A percentile compares a stretch with the other conserved stretches of the same genome.
phyloP scores from a whole-genome alignment of 2,797 vertebrate species.

The Notolepis coatsorum region DNA sequence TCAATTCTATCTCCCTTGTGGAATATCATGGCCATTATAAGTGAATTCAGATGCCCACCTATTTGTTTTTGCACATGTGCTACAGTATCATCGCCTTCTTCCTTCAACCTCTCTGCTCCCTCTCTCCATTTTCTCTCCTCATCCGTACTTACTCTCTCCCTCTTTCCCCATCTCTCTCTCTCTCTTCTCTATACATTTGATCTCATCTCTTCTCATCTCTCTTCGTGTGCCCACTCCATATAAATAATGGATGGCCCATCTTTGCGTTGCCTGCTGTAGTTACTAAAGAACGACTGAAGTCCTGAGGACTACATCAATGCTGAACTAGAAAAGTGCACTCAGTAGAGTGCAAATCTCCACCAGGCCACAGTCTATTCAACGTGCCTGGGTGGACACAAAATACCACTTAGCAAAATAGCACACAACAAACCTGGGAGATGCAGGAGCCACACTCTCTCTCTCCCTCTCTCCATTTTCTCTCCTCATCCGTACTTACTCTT shows the following conservation, averaged over 20 bases:
- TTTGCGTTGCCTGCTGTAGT: slow-evolving; percentile 65
- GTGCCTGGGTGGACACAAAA: no score
- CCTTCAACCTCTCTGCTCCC: slow-evolving; percentile 11
- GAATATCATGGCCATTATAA: slow-evolving; percentile 21
- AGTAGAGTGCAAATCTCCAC: slow-evolving; percentile 31
- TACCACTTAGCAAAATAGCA: no score
- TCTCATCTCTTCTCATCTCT: slow-evolving; percentile 44
- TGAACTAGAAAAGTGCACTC: slow-evolving; percentile 48
- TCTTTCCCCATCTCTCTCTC: slow-evolving; percentile 20
- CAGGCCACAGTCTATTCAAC: no score
- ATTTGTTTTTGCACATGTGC: slow-evolving; percentile 32
- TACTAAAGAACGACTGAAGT: slow-evolving; percentile 69
- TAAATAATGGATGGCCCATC: slow-evolving; percentile 75
- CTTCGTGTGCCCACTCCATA: slow-evolving; percentile 51
- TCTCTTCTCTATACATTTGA: slow-evolving; percentile 32
- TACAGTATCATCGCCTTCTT: slow-evolving; percentile 13
- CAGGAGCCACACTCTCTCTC: no score
- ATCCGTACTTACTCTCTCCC: slow-evolving; percentile 3
- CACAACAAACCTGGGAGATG: no score
- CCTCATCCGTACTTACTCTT: no score
- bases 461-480: no score
- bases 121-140: slow-evolving; percentile 20
- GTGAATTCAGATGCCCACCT: slow-evolving; percentile 30
- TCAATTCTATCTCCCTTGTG: slow-evolving; percentile 2
- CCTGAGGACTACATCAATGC: slow-evolving; percentile 71